Conservation (phyloP, 2,888 invertebrate species). For the Mycalesis mineus region DNA sequence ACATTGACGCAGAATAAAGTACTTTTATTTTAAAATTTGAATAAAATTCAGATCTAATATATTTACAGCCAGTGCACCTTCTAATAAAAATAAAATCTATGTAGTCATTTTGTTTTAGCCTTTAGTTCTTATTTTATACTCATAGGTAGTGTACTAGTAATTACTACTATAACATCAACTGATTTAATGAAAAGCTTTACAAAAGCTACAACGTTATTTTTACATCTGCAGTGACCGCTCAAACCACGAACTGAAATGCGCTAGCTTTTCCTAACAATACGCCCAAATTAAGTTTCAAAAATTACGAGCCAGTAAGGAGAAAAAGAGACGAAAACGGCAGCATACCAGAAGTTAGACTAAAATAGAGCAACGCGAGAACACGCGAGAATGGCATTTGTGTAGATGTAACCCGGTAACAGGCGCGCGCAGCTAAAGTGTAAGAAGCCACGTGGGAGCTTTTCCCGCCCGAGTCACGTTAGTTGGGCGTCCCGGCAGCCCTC, state of each 20-base stretch:
- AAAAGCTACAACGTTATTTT: too few species aligned
- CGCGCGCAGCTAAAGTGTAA: constrained; percentile 34
- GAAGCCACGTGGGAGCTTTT: constrained; percentile 32
- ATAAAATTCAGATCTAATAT: background rate
- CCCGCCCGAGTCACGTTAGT: constrained; percentile 34
- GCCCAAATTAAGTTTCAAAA: background rate
- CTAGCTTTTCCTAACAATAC: too few species aligned
- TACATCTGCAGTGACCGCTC: too few species aligned
- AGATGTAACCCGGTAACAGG: constrained; percentile 52
- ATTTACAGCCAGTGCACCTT: background rate
- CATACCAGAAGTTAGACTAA: constrained; percentile 15
- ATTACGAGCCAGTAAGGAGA: background rate
- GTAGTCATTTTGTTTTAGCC: too few species aligned
- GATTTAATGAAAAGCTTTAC: too few species aligned
- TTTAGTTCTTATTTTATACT: too few species aligned
- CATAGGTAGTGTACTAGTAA: too few species aligned
- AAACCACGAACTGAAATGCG: too few species aligned
- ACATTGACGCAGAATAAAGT: background rate
- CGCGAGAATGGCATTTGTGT: constrained; percentile 20
- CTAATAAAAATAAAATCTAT: too few species aligned
- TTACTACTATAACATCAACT: too few species aligned
- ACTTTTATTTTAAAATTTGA: background rate
- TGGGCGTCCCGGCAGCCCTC: constrained; percentile 31
- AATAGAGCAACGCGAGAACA: constrained; percentile 27
- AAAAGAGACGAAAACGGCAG: constrained; percentile 21